phyloP scores from a whole-genome alignment of 2,797 vertebrate species.

The Orientallactaga sibirica region DNA sequence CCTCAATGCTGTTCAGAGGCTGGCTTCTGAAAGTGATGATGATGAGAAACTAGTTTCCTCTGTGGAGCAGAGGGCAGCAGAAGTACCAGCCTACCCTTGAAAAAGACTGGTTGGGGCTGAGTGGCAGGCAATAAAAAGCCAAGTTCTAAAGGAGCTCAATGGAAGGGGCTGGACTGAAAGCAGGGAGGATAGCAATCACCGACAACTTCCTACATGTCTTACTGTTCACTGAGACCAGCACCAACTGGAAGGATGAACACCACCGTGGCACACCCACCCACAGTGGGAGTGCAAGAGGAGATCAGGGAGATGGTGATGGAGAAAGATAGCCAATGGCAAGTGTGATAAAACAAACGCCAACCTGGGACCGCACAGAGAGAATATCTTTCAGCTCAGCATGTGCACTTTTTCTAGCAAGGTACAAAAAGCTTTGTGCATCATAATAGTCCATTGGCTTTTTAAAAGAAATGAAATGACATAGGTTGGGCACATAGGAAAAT shows the following conservation, averaged over 20 bases:
- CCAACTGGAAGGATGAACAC: background rate
- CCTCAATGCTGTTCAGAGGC: background rate
- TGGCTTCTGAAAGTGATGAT: background rate
- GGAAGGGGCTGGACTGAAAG: background rate
- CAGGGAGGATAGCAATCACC: background rate
- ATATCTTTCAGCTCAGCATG: background rate
- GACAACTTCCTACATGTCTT: background rate
- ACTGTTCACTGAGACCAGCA: background rate
- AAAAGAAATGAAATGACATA: background rate
- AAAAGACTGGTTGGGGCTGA: background rate
- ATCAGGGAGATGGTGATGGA: background rate
- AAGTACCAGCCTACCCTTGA: fast-evolving
- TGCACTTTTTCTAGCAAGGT: background rate
- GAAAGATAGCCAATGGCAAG: background rate
- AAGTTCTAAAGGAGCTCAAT: background rate
- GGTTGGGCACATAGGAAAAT: background rate
- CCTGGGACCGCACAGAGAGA: background rate
- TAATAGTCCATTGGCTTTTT: background rate
- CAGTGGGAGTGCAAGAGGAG: background rate
- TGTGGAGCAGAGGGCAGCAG: background rate
- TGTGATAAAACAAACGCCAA: background rate
- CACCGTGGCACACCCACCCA: background rate
- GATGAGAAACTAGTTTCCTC: background rate
- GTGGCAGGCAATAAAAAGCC: background rate
- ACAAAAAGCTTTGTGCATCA: background rate